Base-by-base conservation (phyloP, 1,140 invertebrate genomes). In the Helicoverpa zea region DNA sequence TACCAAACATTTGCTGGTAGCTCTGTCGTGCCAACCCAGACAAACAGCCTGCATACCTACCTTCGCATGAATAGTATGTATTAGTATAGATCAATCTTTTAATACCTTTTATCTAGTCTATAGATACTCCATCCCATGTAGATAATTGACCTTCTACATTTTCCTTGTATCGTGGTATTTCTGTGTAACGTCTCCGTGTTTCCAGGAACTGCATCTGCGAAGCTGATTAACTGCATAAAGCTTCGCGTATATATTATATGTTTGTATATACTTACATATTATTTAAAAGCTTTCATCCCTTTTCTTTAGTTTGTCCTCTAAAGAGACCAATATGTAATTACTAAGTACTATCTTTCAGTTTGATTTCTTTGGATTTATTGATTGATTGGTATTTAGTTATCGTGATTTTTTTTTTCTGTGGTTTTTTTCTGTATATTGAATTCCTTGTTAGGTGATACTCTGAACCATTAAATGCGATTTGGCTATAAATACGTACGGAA, bases 201-300 rank as follows among this genome's bases (percentile, higher is more conserved):
- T 81, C 49, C 68, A 63, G 54, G 79, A 81, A 81, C 63, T 68
- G 43, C 58, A 61, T 76, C 79, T 81, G 72, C 47, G 70, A 58
- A 58, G 79, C 61, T 75, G 79, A 81, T 81, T 81, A 75, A 75
- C 18, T 74, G 49, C 56, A 70, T 79, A 70, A 77, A 79, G 76
- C 64, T 47, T 51, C n/a, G 11, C 13, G 56, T 76, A 51, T 54
- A 29, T 61, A 14, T 58, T 43, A 43, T 7, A 43, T 43, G 35
- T 9, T 9, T 9, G 35, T 43, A 9, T 43, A 7, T 43, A 43
- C 5, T 3, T 35, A 43, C 35, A 13, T 79, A 70, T 70, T 79
- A 79, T 70, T 70, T 68, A 79, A 58, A 70, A 79, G 61, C 73
- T 77, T 51, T 49, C 16, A 47, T 4, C 49, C 18, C 63, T 16